These are phyloP conservation scores for Mythimna albipuncta DNA, from an alignment of 2,888 invertebrate species.

Conservation along the genomic window DNA sequence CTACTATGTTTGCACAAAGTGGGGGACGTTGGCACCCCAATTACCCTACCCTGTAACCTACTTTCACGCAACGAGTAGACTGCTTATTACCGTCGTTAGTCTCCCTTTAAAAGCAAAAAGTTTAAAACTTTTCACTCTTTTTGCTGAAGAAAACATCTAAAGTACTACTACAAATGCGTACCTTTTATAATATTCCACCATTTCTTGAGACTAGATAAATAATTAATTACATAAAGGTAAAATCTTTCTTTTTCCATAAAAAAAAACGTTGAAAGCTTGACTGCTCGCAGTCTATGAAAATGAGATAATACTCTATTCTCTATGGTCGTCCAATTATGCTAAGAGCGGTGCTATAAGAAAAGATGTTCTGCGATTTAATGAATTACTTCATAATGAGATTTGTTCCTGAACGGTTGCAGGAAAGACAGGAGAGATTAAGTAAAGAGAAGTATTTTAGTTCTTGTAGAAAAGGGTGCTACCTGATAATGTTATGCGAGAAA, in stretches of 20 bases:
- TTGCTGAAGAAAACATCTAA: constrained; percentile 25
- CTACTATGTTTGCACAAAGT: constrained; percentile 57
- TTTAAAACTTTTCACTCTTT: constrained; percentile 45
- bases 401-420: constrained; percentile 39
- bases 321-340: constrained; percentile 70
- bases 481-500: constrained; percentile 23
- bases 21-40: constrained; percentile 63
- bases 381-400: constrained; percentile 59
- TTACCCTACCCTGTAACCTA: constrained; percentile 70
- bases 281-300: constrained; percentile 42
- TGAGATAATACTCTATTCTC: constrained; percentile 64
- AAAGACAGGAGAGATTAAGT: constrained; percentile 34
- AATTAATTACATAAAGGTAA: constrained; percentile 39
- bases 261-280: constrained; percentile 36
- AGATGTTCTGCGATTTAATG: constrained; percentile 58
- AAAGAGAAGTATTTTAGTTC: constrained; percentile 28
- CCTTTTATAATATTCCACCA: constrained; percentile 34
- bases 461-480: constrained; percentile 9
- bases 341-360: constrained; percentile 61
- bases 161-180: constrained; percentile 11
- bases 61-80: constrained; percentile 64
- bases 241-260: constrained; percentile 28
- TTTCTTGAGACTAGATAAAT: constrained; percentile 30
- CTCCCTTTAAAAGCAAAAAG: constrained; percentile 57
- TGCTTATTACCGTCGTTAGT: constrained; percentile 64